These are phyloP conservation scores for Papilio glaucus DNA, from an alignment of 1,140 invertebrate species.

Conservation along the genomic window DNA sequence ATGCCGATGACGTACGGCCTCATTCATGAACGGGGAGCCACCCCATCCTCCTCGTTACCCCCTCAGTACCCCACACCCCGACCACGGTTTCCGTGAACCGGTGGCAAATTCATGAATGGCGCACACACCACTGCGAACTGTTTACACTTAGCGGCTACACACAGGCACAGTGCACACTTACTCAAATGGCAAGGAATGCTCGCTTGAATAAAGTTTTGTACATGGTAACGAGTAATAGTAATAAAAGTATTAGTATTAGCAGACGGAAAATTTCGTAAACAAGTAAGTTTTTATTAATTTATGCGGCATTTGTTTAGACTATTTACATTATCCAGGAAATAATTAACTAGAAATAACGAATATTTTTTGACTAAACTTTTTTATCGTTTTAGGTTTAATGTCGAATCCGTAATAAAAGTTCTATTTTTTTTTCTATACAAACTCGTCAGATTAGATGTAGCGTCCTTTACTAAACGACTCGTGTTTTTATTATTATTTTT, in stretches of 20 bases:
- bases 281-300: too few species aligned
- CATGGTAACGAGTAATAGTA: neutral
- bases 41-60: slow-evolving; percentile 40
- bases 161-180: neutral
- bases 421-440: too few species aligned
- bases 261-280: neutral
- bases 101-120: slow-evolving; percentile 76
- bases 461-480: too few species aligned
- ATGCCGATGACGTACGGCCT: slow-evolving; percentile 78
- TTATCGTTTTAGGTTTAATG: too few species aligned
- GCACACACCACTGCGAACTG: slow-evolving; percentile 48
- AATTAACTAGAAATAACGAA: too few species aligned
- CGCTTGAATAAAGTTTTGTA: neutral
- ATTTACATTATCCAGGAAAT: too few species aligned
- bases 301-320: too few species aligned
- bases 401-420: too few species aligned
- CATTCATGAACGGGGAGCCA: slow-evolving; percentile 76
- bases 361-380: too few species aligned
- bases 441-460: too few species aligned
- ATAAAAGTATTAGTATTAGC: neutral
- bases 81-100: slow-evolving; percentile 47
- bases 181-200: slow-evolving; percentile 21
- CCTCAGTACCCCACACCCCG: slow-evolving; percentile 47
- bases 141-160: neutral
- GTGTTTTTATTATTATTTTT: too few species aligned